Evolutionary conservation across 1,140 invertebrate genomes (phyloP).

Genomic region (Neodiprion fabricii): DNA sequence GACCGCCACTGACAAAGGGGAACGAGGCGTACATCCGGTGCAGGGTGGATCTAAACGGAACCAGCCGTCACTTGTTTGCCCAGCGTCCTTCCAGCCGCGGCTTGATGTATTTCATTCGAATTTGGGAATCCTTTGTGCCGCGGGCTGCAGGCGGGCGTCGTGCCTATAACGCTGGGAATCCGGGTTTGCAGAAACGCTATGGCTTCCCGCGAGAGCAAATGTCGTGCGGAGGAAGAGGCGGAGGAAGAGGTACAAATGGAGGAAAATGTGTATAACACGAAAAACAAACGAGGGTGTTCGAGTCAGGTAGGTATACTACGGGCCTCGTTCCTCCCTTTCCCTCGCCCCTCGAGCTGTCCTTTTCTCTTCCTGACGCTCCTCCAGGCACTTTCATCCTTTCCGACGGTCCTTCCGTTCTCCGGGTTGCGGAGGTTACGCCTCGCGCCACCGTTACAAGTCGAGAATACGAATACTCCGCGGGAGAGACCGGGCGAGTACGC

Average conservation of each 20-base stretch:
- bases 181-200: background rate
- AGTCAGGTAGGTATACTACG: background rate
- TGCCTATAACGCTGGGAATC: background rate
- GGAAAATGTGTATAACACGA: slow-evolving; percentile 2
- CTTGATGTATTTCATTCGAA: background rate
- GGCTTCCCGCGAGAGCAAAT: background rate
- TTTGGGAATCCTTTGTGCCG: background rate
- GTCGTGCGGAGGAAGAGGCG: background rate
- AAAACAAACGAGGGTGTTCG: slow-evolving; percentile 4
- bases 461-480: too few species aligned
- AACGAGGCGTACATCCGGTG: background rate
- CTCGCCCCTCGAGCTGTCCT: background rate
- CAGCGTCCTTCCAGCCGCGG: background rate
- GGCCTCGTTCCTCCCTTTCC: background rate
- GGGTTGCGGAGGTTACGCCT: too few species aligned
- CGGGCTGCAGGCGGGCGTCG: background rate
- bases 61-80: background rate
- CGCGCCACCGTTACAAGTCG: too few species aligned
- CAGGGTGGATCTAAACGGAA: background rate
- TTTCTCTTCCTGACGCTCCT: background rate
- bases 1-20: background rate
- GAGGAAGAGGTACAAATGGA: background rate
- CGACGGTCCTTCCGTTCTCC: too few species aligned
- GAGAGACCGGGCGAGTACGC: background rate
- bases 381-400: background rate